Percentiles rank a stretch among this genome's conserved stretches.
phyloP scores from a whole-genome alignment of 2,113 vertebrate species.

The Nyctibius bracteatus region DNA sequence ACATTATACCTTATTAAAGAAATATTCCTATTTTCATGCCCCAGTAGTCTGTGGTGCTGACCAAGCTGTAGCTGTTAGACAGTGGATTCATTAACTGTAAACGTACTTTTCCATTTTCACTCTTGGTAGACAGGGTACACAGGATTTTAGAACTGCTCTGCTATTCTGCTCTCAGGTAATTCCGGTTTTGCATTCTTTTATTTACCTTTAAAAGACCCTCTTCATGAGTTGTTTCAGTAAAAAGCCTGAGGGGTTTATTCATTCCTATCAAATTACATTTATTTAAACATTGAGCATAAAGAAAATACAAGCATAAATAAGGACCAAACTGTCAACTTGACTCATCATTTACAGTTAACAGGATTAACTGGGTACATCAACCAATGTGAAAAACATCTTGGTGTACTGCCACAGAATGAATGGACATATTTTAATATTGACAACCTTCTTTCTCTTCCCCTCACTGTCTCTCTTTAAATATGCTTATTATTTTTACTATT shows the following conservation, averaged over 20 bases:
- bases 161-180: slow-evolving; percentile 16
- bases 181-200: background rate
- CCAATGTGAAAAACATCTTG: background rate
- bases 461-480: background rate
- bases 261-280: slow-evolving; percentile 64
- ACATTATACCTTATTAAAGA: background rate
- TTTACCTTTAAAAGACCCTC: slow-evolving; percentile 30
- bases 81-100: background rate
- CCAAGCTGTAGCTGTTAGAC: background rate
- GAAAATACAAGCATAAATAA: slow-evolving; percentile 58
- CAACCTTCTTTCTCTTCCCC: background rate
- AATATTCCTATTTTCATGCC: background rate
- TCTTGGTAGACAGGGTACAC: rapidly evolving
- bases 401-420: background rate
- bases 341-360: slow-evolving; percentile 42
- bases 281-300: slow-evolving; percentile 54
- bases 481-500: background rate
- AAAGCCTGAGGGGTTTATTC: slow-evolving; percentile 38
- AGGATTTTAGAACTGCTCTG: background rate
- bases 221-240: slow-evolving; percentile 6
- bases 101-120: background rate
- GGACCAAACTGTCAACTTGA: slow-evolving; percentile 48
- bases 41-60: background rate
- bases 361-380: background rate
- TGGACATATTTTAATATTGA: background rate